Conservation (phyloP, 2,113 vertebrate species). For the Nerophis lumbriciformis region DNA sequence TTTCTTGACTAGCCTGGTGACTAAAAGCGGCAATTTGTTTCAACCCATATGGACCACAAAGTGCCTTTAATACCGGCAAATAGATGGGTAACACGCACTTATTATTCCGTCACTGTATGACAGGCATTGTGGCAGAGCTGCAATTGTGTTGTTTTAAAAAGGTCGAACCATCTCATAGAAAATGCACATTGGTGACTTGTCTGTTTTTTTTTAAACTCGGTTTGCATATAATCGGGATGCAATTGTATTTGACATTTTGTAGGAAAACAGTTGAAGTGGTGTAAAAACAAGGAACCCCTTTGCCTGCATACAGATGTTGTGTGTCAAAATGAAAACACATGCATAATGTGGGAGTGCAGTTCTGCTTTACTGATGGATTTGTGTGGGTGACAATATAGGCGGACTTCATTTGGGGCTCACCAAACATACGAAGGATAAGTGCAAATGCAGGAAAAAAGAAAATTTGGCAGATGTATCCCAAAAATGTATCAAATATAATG, state of each 20-base stretch:
- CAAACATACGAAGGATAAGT: conserved; percentile 15
- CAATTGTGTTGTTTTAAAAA: conserved; percentile 17
- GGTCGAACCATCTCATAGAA: conserved; percentile 12
- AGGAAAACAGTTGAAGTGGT: neutral
- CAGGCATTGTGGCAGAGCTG: conserved; percentile 7
- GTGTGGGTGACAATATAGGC: conserved; percentile 39
- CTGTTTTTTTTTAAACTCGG: neutral
- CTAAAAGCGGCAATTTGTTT: conserved; percentile 7
- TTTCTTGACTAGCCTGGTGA: conserved; percentile 1
- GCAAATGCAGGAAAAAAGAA: neutral
- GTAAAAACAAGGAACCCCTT: conserved; percentile 16
- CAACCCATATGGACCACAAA: conserved; percentile 11
- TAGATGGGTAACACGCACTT: conserved; percentile 1
- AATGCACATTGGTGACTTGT: neutral
- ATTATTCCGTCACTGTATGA: conserved; percentile 15
- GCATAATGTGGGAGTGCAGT: conserved; percentile 36
- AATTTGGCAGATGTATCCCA: no score
- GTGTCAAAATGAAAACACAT: conserved; percentile 36
- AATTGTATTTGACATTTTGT: neutral
- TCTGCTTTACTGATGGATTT: conserved; percentile 38
- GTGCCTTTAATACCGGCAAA: conserved; percentile 14
- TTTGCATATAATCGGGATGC: neutral
- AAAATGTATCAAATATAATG: neutral
- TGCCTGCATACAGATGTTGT: conserved; percentile 12
- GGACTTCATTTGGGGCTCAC: conserved; percentile 25